Conservation (phyloP, 2,113 vertebrate genomes). For the Anolis sagrei region DNA sequence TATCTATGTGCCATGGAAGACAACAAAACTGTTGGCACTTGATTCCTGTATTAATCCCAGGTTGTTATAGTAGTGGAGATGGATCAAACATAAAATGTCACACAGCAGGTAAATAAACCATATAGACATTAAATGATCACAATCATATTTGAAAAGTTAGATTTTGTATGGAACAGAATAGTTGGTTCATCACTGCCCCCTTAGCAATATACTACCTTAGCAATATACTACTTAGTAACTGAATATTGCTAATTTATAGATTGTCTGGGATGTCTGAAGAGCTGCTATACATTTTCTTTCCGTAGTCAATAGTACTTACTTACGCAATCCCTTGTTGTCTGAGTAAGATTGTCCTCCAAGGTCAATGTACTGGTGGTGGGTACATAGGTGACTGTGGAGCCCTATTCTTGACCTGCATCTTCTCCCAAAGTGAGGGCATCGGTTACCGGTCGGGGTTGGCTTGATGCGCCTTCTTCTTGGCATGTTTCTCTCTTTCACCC, state of each 20-base stretch:
- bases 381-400: too few relatives aligned
- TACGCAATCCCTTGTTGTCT: too few relatives aligned
- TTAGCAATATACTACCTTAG: background rate
- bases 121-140: background rate
- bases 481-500: too few relatives aligned
- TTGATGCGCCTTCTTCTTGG: too few relatives aligned
- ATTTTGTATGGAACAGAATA: background rate
- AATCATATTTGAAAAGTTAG: background rate
- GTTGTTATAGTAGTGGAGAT: background rate
- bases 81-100: background rate
- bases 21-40: background rate
- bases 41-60: background rate
- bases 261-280: accelerated
- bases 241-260: background rate
- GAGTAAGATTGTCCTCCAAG: too few relatives aligned
- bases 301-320: accelerated
- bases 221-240: background rate
- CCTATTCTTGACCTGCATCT: too few relatives aligned
- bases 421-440: too few relatives aligned
- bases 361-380: too few relatives aligned
- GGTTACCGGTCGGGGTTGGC: too few relatives aligned
- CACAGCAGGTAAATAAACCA: background rate
- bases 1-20: background rate
- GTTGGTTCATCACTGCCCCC: background rate
- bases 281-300: background rate